These are phyloP conservation scores for Corynorhinus townsendii DNA, from an alignment of 2,113 vertebrate genomes.

Conservation along the genomic window DNA sequence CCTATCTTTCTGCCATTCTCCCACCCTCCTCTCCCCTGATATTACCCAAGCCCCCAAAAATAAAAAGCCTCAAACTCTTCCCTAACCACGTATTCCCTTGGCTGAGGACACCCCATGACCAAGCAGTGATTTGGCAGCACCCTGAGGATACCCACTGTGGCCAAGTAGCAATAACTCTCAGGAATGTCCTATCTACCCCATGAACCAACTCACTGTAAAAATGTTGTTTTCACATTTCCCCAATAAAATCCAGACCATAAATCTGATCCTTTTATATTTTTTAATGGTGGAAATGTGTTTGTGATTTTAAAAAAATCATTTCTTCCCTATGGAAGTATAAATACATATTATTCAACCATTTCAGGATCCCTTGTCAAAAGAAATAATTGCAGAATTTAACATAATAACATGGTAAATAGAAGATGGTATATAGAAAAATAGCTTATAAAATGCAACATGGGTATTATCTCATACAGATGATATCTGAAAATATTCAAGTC, in stretches of 20 bases:
- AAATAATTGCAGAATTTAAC: not conserved
- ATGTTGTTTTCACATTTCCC: conserved; percentile 75
- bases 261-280: conserved; percentile 77
- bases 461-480: not conserved
- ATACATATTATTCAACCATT: not conserved
- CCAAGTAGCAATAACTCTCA: not conserved
- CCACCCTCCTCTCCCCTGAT: not conserved
- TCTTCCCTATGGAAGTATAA: not conserved
- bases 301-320: conserved; percentile 62
- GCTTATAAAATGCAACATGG: not conserved
- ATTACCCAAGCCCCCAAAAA: not conserved
- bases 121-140: not conserved
- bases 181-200: conserved; percentile 21
- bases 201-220: conserved; percentile 67
- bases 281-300: conserved; percentile 76
- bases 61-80: not conserved
- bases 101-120: not conserved
- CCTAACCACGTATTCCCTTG: not conserved
- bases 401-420: not conserved
- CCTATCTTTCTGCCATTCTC: not conserved
- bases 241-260: conserved; percentile 76
- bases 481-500: conserved; percentile 15
- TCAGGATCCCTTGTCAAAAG: not conserved
- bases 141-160: not conserved
- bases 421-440: not conserved